Base-by-base conservation (phyloP, 2,113 vertebrate genomes). In the Pristiophorus japonicus region DNA sequence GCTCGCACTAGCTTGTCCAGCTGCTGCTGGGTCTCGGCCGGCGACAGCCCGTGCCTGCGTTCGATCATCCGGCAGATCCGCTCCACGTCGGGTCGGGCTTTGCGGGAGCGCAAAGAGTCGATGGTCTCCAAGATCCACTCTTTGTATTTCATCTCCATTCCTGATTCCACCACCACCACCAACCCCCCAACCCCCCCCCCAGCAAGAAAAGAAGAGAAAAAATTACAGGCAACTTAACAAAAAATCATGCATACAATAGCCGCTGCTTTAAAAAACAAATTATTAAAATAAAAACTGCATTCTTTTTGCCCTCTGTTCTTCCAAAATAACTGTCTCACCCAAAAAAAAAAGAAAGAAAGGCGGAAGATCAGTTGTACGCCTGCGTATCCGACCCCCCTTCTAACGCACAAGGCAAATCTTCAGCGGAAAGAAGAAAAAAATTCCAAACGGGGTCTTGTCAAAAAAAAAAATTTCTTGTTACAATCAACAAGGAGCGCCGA, bases 1-100 rank as follows among this genome's bases (percentile, higher is more conserved):
- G 95, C 84, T 12, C 81, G 38, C 4, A 95, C 95, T 22, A 95
- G 95, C 10, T 92, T 85, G 10, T 95, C 62, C 75, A 95, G 95
- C 59, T 85, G 81, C 62, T 63, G 81, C 95, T 95, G 59, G 2
- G 95, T 92, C 62, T 75, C 38, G 6, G 84, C 51, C 24, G 95
- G 81, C 14, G 85, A 87, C 0, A 91, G 62, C 8, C 95, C 95
- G 95, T 95, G 65, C 1, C 88, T 65, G 59, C 95, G 95, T 65
- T 95, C 95, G 38, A 95, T 90, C 95, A 95, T 95, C n/a, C 95
- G 87, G 95, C 95, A 95, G 47, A 95, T 95, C 22, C 95, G 84
- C 87, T 95, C 81, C 67, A 85, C 62, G 12, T 95, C 95, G n/a
- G 95, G 95, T 12, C 95, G 59, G 62, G 95, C 95, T 70, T 95